Base-by-base conservation (phyloP, 2,113 vertebrate species). In the Colinus virginianus region DNA sequence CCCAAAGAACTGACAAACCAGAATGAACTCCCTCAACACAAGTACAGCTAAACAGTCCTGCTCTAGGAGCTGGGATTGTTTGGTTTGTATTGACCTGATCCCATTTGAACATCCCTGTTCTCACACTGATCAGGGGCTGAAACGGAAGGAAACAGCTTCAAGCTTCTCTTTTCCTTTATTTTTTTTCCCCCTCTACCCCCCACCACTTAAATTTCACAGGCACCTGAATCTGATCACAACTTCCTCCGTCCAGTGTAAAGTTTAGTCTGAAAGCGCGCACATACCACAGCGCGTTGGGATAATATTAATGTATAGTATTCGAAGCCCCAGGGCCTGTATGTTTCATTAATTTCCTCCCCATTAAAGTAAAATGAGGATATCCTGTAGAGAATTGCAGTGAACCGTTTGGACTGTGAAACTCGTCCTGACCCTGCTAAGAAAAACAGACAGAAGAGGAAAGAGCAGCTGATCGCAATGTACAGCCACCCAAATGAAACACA, bases 281-380 rank as follows among this genome's bases (percentile, higher is more conserved):
- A 97, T 97, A 97, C 96, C 95, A 74, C 96, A 96, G 93, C 80
- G 94, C 85, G 42, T 97, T 96, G 94, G 96, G 97, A 97, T 97
- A 96, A 97, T 97, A 97, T 97, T 97, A 97, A 97, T 97, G 97
- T 97, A 97, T 97, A 98, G 96, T 94, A 97, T 97, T 95, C 88
- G 82, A 95, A 91, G 97, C 97, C 97, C 93, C 96, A 94, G 97
- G 97, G 96, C 90, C 96, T 96, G 97, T 97, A 96, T 97, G 97
- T 97, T 97, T 97, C 97, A 97, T 97, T 98, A 96, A 97, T 97
- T 97, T 97, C 97, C 97, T 97, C 96, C 95, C 96, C 97, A 97
- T 97, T 97, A 97, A 96, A 97, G 97, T 94, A 97, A 97, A 97
- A 98, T 93, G 96, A 97, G 97, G 97, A 98, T 97, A 97, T 98